Percentiles rank a stretch among this genome's conserved stretches.
Evolutionary conservation across 2,888 invertebrate species (phyloP).

Genomic region (Ophion ventricosus): DNA sequence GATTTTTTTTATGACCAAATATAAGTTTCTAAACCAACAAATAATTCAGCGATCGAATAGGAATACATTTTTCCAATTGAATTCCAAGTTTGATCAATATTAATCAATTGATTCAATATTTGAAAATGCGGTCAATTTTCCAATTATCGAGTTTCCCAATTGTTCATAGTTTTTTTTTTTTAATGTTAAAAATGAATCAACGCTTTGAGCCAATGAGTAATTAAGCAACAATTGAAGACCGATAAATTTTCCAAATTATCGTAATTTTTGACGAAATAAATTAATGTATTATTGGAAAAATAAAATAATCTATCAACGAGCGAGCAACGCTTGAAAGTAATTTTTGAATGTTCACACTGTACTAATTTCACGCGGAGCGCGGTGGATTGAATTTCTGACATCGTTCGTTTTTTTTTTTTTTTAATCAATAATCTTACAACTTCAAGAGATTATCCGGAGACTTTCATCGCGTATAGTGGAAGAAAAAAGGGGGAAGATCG

Average conservation of each 20-base stretch:
- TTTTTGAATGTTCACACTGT: background rate
- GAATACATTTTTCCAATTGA: too few species aligned
- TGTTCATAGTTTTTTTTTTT: too few species aligned
- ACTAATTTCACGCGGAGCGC: background rate
- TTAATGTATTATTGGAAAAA: too few species aligned
- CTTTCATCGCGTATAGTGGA: conserved; percentile 12
- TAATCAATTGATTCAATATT: too few species aligned
- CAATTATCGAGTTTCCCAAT: too few species aligned
- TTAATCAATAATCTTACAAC: conserved; percentile 13
- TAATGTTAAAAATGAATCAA: too few species aligned
- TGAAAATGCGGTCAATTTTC: too few species aligned
- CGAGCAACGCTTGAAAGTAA: too few species aligned
- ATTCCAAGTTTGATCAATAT: too few species aligned
- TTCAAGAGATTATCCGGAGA: conserved; percentile 30
- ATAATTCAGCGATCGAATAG: too few species aligned
- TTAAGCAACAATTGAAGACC: too few species aligned
- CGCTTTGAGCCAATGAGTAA: too few species aligned
- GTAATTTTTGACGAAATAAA: background rate
- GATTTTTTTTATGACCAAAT: background rate
- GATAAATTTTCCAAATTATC: background rate
- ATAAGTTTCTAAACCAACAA: background rate
- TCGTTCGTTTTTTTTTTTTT: conserved; percentile 12
- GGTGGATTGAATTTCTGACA: background rate
- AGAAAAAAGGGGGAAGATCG: conserved; percentile 3
- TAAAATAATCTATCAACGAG: background rate